Percentiles rank a stretch among this genome's conserved stretches.
Conservation (phyloP, 92 coral and sea anemone genomes). For the Parazoanthus darwini region DNA sequence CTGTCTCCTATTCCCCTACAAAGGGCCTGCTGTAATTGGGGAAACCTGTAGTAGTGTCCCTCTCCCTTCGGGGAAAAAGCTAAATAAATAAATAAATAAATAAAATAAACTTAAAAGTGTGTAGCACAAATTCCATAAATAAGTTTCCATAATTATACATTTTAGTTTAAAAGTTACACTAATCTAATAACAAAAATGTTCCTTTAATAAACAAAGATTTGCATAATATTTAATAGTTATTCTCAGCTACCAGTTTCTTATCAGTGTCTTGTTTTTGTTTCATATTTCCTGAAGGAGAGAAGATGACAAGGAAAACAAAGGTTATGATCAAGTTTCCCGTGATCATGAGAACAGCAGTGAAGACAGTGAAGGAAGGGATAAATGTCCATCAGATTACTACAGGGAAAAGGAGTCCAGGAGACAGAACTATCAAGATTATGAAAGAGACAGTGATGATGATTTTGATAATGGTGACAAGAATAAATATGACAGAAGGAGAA, state of each 20-base stretch:
- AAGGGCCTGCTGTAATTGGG: no score
- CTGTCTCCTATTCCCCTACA: no score
- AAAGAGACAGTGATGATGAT: conserved; percentile 40
- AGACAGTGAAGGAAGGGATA: neutral
- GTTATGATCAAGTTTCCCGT: neutral
- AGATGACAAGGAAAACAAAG: conserved; percentile 37
- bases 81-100: no score
- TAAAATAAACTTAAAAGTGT: no score
- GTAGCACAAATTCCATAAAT: no score
- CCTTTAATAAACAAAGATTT: no score
- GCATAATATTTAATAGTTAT: neutral
- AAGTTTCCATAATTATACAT: no score
- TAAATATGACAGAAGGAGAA: conserved; percentile 3
- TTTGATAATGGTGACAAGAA: conserved; percentile 27
- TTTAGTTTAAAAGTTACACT: no score
- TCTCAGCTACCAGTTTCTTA: neutral
- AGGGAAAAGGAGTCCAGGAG: neutral
- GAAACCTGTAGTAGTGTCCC: no score
- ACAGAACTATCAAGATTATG: conserved; percentile 45
- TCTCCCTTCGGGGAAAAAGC: no score
- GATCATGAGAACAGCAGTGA: neutral
- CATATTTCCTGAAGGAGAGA: conserved; percentile 1
- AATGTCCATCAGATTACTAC: neutral
- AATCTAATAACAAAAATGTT: no score
- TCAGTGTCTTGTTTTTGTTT: neutral